Evolutionary conservation across 1,140 invertebrate genomes (phyloP).

Genomic region (Pollicipes pollicipes): DNA sequence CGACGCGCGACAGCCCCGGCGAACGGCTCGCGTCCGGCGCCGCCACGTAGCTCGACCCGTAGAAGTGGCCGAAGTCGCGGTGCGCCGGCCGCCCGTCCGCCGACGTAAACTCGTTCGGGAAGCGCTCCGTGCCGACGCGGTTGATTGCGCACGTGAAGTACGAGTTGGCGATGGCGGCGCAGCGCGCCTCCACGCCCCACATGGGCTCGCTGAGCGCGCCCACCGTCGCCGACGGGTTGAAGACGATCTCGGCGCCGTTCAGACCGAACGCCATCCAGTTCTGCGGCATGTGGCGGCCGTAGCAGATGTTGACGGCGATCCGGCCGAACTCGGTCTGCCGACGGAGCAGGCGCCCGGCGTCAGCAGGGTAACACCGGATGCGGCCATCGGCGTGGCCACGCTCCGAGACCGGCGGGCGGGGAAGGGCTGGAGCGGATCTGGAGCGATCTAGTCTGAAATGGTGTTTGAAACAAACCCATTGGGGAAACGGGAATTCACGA

Average conservation of each 20-base stretch:
- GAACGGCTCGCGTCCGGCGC: slow-evolving; percentile 84
- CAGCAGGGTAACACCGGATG: too few species aligned
- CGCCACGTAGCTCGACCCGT: slow-evolving; percentile 86
- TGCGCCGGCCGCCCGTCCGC: slow-evolving; percentile 81
- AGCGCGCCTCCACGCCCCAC: slow-evolving; percentile 88
- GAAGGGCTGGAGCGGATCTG: too few species aligned
- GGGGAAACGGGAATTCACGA: too few species aligned
- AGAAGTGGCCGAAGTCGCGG: slow-evolving; percentile 90
- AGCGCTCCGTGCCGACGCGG: slow-evolving; percentile 80
- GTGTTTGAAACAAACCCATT: too few species aligned
- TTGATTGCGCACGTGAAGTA: slow-evolving; percentile 92
- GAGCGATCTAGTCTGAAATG: too few species aligned
- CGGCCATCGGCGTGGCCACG: too few species aligned
- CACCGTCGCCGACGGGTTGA: slow-evolving; percentile 96
- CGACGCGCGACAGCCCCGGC: slow-evolving; percentile 62
- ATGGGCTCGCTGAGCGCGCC: slow-evolving; percentile 70
- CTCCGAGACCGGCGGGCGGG: too few species aligned
- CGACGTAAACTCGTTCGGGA: slow-evolving; percentile 85
- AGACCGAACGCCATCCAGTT: slow-evolving; percentile 96
- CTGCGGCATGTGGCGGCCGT: slow-evolving; percentile 90
- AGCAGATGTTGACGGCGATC: slow-evolving; percentile 94
- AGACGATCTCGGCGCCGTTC: slow-evolving; percentile 98
- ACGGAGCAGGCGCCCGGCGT: too few species aligned
- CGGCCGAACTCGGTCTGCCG: slow-evolving; percentile 53
- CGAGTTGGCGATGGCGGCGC: slow-evolving; percentile 90